phyloP scores from a whole-genome alignment of 2,113 vertebrate genomes.

The human region DNA sequence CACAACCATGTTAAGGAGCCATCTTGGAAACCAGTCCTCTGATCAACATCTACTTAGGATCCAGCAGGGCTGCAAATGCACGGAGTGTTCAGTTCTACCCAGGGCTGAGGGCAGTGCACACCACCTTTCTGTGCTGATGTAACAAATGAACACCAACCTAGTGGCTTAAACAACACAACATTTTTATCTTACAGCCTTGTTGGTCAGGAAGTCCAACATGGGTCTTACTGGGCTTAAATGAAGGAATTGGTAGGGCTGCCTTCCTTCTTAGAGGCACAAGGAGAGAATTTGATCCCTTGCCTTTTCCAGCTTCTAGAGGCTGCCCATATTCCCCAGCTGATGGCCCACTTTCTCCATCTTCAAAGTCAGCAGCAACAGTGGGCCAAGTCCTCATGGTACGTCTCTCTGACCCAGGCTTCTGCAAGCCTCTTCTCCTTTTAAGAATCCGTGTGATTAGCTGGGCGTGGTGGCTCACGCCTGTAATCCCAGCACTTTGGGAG shows the following conservation, averaged over 20 bases:
- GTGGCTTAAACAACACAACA: neutral
- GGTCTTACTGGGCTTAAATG: neutral
- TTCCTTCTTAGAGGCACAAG: neutral
- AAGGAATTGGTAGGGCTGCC: neutral
- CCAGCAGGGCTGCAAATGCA: neutral
- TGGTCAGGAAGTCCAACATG: neutral
- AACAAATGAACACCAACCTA: neutral
- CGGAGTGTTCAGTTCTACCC: neutral
- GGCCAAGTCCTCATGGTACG: neutral
- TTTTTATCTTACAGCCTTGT: neutral
- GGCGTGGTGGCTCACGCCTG: no score
- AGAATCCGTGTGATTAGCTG: neutral
- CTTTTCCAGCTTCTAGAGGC: neutral
- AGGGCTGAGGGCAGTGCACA: neutral
- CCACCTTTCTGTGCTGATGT: neutral
- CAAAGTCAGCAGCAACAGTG: neutral
- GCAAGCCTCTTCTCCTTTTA: neutral
- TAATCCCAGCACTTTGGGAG: no score
- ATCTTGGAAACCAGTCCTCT: neutral
- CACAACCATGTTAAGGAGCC: neutral
- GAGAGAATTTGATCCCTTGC: neutral
- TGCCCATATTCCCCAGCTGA: neutral
- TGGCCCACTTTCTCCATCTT: neutral
- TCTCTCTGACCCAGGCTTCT: neutral
- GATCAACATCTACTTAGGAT: neutral